phyloP scores from a whole-genome alignment of 2,888 invertebrate species.

The Iselma pallidipennis region DNA sequence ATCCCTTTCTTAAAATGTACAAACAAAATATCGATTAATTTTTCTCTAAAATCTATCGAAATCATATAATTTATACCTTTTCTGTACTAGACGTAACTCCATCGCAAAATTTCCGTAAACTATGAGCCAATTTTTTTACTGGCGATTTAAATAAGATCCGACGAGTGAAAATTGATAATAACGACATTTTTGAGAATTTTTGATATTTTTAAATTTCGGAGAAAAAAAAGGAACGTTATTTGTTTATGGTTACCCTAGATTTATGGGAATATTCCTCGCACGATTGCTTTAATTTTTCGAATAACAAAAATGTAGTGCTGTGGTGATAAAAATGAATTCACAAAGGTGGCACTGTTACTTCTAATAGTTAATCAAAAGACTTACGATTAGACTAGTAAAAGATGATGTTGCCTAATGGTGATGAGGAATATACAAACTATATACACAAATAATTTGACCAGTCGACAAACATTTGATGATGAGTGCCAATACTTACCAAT shows the following conservation, averaged over 20 bases:
- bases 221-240: background rate
- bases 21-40: background rate
- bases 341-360: no score
- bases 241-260: background rate
- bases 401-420: no score
- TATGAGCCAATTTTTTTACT: background rate
- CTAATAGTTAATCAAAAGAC: no score
- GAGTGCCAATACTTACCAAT: no score
- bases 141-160: background rate
- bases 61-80: background rate
- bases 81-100: background rate
- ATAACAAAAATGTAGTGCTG: no score
- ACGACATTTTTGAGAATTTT: background rate
- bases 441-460: no score
- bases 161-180: background rate
- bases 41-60: background rate
- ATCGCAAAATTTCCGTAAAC: background rate
- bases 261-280: background rate
- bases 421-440: no score
- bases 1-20: constrained; percentile 60
- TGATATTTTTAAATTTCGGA: background rate
- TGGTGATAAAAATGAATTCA: no score
- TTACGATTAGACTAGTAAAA: no score
- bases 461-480: no score
- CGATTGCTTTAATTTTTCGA: no score